Evolutionary conservation across 2,113 vertebrate genomes (phyloP).

Genomic region (Salvelinus namaycush): DNA sequence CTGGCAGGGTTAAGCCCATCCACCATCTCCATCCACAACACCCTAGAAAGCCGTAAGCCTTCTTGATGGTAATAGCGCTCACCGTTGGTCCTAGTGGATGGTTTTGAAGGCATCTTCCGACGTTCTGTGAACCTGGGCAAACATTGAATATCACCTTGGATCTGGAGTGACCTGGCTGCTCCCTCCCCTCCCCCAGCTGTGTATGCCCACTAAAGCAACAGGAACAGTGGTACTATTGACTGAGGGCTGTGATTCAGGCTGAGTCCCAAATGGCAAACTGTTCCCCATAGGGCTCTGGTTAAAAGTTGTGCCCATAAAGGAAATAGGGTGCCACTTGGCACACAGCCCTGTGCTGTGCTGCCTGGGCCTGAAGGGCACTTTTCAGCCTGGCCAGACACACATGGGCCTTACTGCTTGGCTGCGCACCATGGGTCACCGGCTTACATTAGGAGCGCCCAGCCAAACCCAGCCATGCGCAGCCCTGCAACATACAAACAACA

Average conservation of each 20-base stretch:
- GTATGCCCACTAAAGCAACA: constrained; percentile 46
- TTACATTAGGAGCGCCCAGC: constrained; percentile 71
- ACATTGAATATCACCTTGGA: no score
- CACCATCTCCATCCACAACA: no score
- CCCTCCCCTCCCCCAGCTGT: background rate
- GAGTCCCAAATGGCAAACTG: background rate
- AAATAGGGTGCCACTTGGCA: no score
- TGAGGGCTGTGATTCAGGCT: constrained; percentile 30
- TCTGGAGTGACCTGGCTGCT: background rate
- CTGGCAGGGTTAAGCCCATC: no score
- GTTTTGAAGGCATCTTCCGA: no score
- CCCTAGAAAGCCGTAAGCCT: no score
- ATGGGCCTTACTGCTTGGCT: constrained; percentile 70
- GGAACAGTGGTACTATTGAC: constrained; percentile 39
- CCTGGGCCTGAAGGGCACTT: constrained; percentile 73
- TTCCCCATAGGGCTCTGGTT: no score
- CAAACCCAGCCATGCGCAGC: constrained; percentile 60
- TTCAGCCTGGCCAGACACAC: constrained; percentile 75
- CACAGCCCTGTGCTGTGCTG: constrained; percentile 23
- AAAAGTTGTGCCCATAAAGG: no score
- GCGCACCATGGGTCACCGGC: constrained; percentile 73
- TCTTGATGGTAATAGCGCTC: no score
- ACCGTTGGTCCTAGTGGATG: no score
- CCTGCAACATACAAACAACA: constrained; percentile 44
- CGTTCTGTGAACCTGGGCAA: no score